Base-by-base conservation (phyloP, 2,888 invertebrate species). In the Drosophila subquinaria region DNA sequence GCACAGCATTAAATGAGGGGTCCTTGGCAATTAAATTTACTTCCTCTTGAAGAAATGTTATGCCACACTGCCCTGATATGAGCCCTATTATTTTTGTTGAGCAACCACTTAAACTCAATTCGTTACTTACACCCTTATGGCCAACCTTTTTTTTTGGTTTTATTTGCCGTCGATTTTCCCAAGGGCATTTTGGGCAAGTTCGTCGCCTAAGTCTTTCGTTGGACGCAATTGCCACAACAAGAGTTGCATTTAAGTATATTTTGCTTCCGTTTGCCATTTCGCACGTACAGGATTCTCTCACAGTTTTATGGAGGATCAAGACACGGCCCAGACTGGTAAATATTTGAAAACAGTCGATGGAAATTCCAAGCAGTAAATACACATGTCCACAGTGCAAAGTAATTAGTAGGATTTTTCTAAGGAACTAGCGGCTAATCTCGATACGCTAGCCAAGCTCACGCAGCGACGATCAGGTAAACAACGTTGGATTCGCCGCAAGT, bases 261-360 rank as follows among this genome's bases (percentile, higher is more conserved):
- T 55, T 47, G 81, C 83, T 81, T 81, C 81, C 80, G 81, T 68
- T 81, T 79, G 65, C 45, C 70, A 68, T 82, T 82, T 82, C 80
- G 76, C 80, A 82, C 77, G 57, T 81, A 33, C 48, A 74, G 52
- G 53, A 74, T 56, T 51, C 53, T 69, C 47, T 23, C 71, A 57
- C 53, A 50, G 23, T 13, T 56, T 68, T 73, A 72, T 67, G 60
- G n/a, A 45, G 13, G 23, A 57, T 48, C 27, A 48, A 27, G 35
- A 71, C 73, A 48, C 13, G 42, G 30, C 67, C 57, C 56, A 15
- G 53, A 17, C 50, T 6, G 13, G 67, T 79, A 76, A 79, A 81
- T 72, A 82, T 79, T 76, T 76, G 71, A 60, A 52, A 67, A 71
- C 69, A 76, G 51, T n/a, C 57, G 20, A n/a, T 23, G 56, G 57